Conservation (phyloP, 2,888 invertebrate genomes). For the Cosmia trapezina region DNA sequence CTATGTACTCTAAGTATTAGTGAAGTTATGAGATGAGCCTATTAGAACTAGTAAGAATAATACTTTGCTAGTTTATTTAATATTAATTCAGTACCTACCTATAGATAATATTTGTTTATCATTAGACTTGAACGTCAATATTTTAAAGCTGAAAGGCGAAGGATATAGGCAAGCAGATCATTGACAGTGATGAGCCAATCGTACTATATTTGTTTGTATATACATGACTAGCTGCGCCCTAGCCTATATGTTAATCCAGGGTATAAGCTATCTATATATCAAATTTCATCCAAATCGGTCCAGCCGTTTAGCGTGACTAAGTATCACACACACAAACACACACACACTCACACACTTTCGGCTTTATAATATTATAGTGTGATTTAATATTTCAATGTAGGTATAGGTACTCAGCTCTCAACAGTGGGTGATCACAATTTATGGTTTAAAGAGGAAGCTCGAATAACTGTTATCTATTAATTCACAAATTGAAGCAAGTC, state of each 20-base stretch:
- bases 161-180: neutral
- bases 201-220: neutral
- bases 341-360: too few relatives aligned
- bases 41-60: neutral
- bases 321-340: too few relatives aligned
- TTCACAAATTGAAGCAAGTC: neutral
- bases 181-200: neutral
- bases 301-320: too few relatives aligned
- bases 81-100: neutral
- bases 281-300: too few relatives aligned
- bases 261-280: too few relatives aligned
- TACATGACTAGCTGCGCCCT: too few relatives aligned
- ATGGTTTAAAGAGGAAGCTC: neutral
- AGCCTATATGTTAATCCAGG: too few relatives aligned
- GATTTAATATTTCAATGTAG: neutral
- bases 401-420: too few relatives aligned
- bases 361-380: too few relatives aligned
- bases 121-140: slow-evolving; percentile 29
- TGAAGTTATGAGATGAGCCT: neutral
- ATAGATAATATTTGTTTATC: slow-evolving; percentile 11
- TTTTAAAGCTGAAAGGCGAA: slow-evolving; percentile 12
- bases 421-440: too few relatives aligned
- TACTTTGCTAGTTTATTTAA: neutral
- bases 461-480: neutral
- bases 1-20: neutral